Evolutionary conservation across 2,888 invertebrate genomes (phyloP).

Genomic region (Chamaedrilus cognettii): DNA sequence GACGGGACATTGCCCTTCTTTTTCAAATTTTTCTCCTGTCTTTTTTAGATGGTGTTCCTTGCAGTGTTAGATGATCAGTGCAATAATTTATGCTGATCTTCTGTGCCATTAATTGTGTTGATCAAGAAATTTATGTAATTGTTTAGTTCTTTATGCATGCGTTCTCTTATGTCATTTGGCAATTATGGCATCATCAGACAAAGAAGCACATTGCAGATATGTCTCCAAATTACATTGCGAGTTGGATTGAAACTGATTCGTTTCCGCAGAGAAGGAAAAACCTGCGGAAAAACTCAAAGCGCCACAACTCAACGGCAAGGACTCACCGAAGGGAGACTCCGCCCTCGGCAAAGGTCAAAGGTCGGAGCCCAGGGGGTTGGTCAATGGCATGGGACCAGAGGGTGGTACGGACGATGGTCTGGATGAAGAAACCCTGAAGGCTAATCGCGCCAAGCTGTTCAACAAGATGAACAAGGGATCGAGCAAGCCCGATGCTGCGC

Average conservation of each 20-base stretch:
- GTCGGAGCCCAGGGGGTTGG: no score
- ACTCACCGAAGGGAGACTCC: background rate
- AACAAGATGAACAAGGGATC: background rate
- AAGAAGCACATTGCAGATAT: background rate
- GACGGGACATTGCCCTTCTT: no score
- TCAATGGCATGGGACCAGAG: no score
- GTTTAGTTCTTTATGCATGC: background rate
- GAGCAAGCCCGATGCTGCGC: no score
- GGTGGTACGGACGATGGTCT: no score
- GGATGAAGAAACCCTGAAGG: slow-evolving; percentile 7
- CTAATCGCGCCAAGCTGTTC: background rate
- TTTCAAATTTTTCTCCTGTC: no score
- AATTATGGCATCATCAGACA: background rate
- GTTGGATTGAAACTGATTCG: background rate
- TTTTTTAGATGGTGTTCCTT: no score
- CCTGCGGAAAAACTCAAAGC: background rate
- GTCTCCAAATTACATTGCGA: background rate
- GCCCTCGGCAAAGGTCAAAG: no score
- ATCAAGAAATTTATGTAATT: no score
- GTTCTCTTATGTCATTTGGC: background rate
- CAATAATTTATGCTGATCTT: no score
- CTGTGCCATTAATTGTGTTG: no score
- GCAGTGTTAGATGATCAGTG: no score
- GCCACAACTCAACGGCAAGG: slow-evolving; percentile 6
- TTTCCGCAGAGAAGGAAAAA: slow-evolving; percentile 9